Base-by-base conservation (phyloP, 2,113 vertebrate genomes). In the Daboia siamensis region DNA sequence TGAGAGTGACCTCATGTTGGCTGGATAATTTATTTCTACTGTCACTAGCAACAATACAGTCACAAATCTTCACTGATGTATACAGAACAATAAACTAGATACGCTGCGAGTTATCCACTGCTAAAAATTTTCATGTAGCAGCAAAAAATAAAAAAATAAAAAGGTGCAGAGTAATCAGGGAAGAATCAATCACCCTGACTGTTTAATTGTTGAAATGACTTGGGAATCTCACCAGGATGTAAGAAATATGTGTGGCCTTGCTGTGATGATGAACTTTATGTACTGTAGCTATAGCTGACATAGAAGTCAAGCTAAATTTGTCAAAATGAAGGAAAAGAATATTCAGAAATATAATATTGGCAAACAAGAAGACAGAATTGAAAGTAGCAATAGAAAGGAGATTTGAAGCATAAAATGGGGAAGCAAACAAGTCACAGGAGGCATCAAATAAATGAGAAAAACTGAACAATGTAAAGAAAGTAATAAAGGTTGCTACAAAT, bases 371-470 rank as follows among this genome's bases (percentile, higher is more conserved):
- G 92, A 64, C 21, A 29, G 74, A 92, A 92, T 86, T 90, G 92
- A 90, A 90, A 92, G 74, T 61, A 90, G 88, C 29, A 86, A 90
- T 90, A 61, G 29, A 52, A 61, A 86, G 74, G 74, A 86, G 55
- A 86, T 61, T 64, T 39, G 56, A 90, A 56, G 55, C 56, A 86
- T 90, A 90, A 90, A 90, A 54, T 39, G 88, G 23, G 55, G 74
- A 44, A 52, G 52, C 74, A 90, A 92, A 86, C 86, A 90, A 48
- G 74, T 92, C 92, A 92, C 74, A 52, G 69, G 74, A 57, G 56
- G 61, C 46, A 85, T 86, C 46, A 61, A 92, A 92, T 92, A 92
- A 92, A 90, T 92, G 92, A 92, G 74, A 85, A 20, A 85, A 89
- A 61, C 44, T n/a, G 69, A 89, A 51, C 7, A 56, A 74, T 74